Evolutionary conservation across 2,888 invertebrate genomes (phyloP).

Genomic region (Cistogaster globosa): DNA sequence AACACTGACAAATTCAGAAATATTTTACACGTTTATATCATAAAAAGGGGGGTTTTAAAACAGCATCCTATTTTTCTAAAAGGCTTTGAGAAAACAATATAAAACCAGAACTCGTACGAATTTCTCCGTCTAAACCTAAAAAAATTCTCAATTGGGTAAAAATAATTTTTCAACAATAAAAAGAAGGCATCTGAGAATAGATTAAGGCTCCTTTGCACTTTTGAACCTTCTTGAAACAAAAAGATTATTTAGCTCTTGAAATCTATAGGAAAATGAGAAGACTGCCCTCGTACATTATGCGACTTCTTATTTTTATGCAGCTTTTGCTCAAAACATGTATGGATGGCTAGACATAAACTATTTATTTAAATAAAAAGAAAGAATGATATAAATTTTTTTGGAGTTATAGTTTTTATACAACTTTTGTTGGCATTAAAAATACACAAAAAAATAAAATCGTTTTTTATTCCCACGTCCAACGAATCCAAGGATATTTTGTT

Average conservation of each 20-base stretch:
- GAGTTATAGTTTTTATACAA: conserved; percentile 21
- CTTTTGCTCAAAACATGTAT: neutral
- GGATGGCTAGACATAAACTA: conserved; percentile 59
- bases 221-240: no score
- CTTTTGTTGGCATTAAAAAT: conserved; percentile 53
- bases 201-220: no score
- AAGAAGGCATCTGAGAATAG: no score
- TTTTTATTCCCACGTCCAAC: neutral
- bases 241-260: neutral
- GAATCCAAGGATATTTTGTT: neutral
- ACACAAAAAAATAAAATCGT: neutral
- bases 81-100: no score
- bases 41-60: no score
- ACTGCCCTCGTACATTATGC: neutral
- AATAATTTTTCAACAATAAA: no score
- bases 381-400: conserved; percentile 9
- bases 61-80: no score
- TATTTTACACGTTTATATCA: no score
- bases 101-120: no score
- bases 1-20: no score
- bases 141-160: no score
- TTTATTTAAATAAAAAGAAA: conserved; percentile 26
- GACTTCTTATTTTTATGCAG: neutral
- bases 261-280: neutral
- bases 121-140: no score